Base-by-base conservation (phyloP, 2,888 invertebrate species). In the Hemistola chrysoprasaria region DNA sequence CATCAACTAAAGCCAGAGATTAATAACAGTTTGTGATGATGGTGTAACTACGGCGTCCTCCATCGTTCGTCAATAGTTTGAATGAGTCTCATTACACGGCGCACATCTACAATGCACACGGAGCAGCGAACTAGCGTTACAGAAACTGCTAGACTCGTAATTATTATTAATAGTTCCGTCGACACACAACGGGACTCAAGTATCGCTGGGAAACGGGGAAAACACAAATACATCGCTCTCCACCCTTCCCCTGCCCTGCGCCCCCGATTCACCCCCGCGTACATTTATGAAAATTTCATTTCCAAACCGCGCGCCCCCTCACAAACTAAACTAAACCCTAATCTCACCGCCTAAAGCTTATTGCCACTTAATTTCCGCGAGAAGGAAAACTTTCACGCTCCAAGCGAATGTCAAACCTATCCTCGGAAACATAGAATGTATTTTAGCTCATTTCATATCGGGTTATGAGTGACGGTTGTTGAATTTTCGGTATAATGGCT, bases 211-310 rank as follows among this genome's bases (percentile, higher is more conserved):
- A 72, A 72, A 63, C 70, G 71, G 78, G 76, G 78, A 74, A 77
- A 76, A 82, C 72, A 81, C 79, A 78, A 78, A 81, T 74, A 78
- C 71, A 54, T 53, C 63, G 63, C 66, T 64, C 63, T 51, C 41
- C 44, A 35, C 16, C 37, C 16, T 16, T 30, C n/a, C 46, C 31
- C 45, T 42, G 46, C 43, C 33, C 32, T 42, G 22, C 44, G 50
- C 43, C 53, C 22, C 44, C 47, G 47, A 61, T 42, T 50, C 47
- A 23, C 35, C 45, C 44, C 51, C 55, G 52, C 59, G 52, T 65
- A 73, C 78, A 78, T 78, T 86, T 86, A 85, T 86, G 85, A 82
- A 86, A 86, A 81, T 85, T 83, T 84, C 82, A 90, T 90, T 87
- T 85, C 76, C 77, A 80, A 84, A 76, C 73, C 63, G 25, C 59